Base-by-base conservation (phyloP, 2,797 vertebrate genomes). In the Sebastes vulpes region DNA sequence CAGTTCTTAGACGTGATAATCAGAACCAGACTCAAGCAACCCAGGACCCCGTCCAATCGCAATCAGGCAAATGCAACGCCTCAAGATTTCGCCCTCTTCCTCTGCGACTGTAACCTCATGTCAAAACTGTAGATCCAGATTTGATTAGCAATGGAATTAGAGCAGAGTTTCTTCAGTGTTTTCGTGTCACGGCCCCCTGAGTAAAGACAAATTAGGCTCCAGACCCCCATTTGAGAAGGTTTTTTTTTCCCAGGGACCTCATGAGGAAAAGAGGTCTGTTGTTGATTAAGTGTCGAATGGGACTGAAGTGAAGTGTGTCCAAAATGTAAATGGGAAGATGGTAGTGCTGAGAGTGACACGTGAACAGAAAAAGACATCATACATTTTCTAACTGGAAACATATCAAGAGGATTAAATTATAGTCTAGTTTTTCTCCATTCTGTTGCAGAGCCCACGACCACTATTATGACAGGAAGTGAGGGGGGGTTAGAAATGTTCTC, bases 1-100 rank as follows among this genome's bases (percentile, higher is more conserved):
- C 91, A 79, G 86, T 67, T 81, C 85, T 61, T 38, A 61, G 85
- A 91, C 77, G 71, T 84, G 88, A 86, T 95, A 96, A 96, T 95
- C 94, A 93, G 75, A 94, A 93, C 88, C 96, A 95, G 93, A 94
- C 89, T 76, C 74, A 29, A 29, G 81, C 50, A 65, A 73, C 65
- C 75, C 57, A 65, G 89, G 85, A 86, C 85, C 79, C 64, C n/a
- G 18, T 90, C 85, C 80, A 91, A 86, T 90, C 65, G 66, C 90
- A 89, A 88, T 89, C 84, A 87, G 74, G 79, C 82, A 83, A 83
- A 38, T 48, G 77, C 56, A 69, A 73, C 31, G 77, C 82, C 86
- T 88, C 69, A 92, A 88, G 68, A 87, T 83, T 87, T 75, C 28
- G 2, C 71, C 78, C 79, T 61, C 70, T 80, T 83, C 80, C 72